phyloP scores from a whole-genome alignment of 2,888 invertebrate genomes.

The Bellardia pandia region DNA sequence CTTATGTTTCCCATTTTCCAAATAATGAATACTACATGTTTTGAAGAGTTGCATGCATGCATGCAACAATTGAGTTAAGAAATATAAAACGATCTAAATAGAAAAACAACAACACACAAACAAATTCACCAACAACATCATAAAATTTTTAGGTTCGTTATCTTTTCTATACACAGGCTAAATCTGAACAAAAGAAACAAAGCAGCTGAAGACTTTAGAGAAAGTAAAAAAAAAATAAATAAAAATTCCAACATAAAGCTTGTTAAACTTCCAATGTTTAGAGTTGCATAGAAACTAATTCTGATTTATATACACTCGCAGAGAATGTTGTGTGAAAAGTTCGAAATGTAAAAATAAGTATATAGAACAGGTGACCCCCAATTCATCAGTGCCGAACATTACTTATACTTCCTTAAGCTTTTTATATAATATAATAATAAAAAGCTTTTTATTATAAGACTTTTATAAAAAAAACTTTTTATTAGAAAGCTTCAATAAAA shows the following conservation, averaged over 20 bases:
- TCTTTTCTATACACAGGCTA: constrained; percentile 51
- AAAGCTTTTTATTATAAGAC: too few species aligned
- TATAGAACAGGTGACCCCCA: too few species aligned
- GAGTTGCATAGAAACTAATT: constrained; percentile 29
- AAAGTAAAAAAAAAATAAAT: constrained; percentile 1
- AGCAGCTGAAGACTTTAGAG: constrained; percentile 9
- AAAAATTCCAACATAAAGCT: constrained; percentile 51
- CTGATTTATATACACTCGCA: constrained; percentile 37
- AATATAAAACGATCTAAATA: constrained; percentile 52
- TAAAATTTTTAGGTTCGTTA: constrained; percentile 69
- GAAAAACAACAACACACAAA: not conserved
- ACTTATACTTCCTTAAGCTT: too few species aligned
- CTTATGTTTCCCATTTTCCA: constrained; percentile 45
- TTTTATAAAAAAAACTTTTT: too few species aligned
- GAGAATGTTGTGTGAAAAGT: not conserved
- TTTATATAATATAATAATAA: too few species aligned
- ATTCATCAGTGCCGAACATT: too few species aligned
- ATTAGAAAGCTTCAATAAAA: too few species aligned
- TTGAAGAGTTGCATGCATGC: constrained; percentile 58
- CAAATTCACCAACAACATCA: constrained; percentile 40
- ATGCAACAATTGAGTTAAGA: constrained; percentile 71
- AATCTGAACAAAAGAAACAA: constrained; percentile 53
- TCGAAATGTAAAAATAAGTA: too few species aligned
- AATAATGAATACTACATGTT: constrained; percentile 62
- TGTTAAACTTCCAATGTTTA: constrained; percentile 62